A percentile compares a stretch with the other conserved stretches of the same genome.
These are phyloP conservation scores for Drosophila bocqueti DNA, from an alignment of 1,140 invertebrate species.

Conservation along the genomic window DNA sequence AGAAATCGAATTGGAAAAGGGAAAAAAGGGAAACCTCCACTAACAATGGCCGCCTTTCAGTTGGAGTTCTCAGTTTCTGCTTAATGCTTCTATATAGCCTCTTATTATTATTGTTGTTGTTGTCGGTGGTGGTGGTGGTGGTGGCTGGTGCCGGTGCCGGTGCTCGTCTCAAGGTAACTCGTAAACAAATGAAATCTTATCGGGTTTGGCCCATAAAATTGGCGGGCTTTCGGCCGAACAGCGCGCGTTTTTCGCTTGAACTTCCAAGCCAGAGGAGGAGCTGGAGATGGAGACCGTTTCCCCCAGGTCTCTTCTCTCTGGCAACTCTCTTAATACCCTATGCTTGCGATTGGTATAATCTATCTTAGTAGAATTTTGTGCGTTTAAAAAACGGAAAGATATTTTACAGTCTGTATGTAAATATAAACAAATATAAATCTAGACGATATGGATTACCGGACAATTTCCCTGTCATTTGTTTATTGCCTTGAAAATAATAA, in stretches of 20 bases:
- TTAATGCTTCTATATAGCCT: slow-evolving; percentile 34
- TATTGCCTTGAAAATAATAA: too few species aligned
- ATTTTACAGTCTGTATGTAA: neutral
- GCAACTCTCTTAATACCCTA: slow-evolving; percentile 28
- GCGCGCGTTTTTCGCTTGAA: slow-evolving; percentile 75
- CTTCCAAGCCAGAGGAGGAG: slow-evolving; percentile 56
- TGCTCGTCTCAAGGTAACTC: slow-evolving; percentile 59
- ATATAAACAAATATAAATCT: neutral
- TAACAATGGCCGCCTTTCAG: slow-evolving; percentile 52
- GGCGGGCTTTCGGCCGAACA: slow-evolving; percentile 75
- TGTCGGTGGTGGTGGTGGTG: neutral
- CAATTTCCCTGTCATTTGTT: neutral
- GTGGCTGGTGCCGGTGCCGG: slow-evolving; percentile 6
- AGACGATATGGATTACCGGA: too few species aligned
- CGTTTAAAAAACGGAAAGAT: too few species aligned
- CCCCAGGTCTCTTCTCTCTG: slow-evolving; percentile 16
- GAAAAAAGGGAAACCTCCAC: slow-evolving; percentile 23
- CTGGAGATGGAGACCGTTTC: slow-evolving; percentile 32
- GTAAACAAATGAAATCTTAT: slow-evolving; percentile 76
- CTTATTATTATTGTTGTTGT: slow-evolving; percentile 8
- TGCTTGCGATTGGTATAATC: neutral
- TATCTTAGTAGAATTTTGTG: neutral
- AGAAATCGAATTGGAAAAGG: slow-evolving; percentile 51
- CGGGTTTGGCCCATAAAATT: slow-evolving; percentile 71
- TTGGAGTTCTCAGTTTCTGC: slow-evolving; percentile 46